A percentile compares a stretch with the other conserved stretches of the same genome.
These are phyloP conservation scores for Actinia tenebrosa DNA, from an alignment of 64 coral and sea anemone genomes.

Conservation along the genomic window DNA sequence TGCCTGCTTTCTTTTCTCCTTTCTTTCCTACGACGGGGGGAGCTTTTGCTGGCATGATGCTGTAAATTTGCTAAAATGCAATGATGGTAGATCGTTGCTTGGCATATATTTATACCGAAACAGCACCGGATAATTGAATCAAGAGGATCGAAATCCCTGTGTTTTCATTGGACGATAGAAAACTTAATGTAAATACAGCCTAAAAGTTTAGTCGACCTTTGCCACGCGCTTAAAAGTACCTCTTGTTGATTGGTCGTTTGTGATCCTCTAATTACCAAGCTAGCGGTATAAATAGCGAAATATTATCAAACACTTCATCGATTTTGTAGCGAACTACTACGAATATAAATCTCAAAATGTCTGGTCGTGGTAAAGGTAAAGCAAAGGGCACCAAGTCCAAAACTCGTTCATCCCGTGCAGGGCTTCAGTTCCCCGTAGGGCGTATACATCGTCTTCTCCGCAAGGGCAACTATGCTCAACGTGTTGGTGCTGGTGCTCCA, in stretches of 20 bases:
- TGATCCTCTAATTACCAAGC: background rate
- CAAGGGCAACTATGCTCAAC: slow-evolving; percentile 14
- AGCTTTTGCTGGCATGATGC: background rate
- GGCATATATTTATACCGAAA: background rate
- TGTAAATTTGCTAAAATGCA: background rate
- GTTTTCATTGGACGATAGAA: background rate
- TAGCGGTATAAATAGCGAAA: background rate
- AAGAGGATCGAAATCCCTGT: background rate
- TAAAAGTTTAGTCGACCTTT: background rate
- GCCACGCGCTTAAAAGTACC: background rate
- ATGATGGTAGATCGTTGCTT: background rate
- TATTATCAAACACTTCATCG: background rate
- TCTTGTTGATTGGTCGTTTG: background rate
- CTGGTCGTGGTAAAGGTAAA: slow-evolving; percentile 12
- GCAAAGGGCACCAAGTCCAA: slow-evolving; percentile 20
- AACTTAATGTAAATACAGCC: background rate
- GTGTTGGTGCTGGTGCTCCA: slow-evolving; percentile 23
- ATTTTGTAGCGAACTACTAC: background rate
- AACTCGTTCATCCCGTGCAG: slow-evolving; percentile 10
- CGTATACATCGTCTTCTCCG: slow-evolving; percentile 14
- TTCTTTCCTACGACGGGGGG: background rate
- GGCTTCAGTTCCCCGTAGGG: slow-evolving; percentile 17
- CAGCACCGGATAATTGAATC: background rate
- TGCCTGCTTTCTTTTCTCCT: background rate
- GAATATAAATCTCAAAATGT: background rate